Conservation (phyloP, 2,113 vertebrate species). For the Acanthisitta chloris region DNA sequence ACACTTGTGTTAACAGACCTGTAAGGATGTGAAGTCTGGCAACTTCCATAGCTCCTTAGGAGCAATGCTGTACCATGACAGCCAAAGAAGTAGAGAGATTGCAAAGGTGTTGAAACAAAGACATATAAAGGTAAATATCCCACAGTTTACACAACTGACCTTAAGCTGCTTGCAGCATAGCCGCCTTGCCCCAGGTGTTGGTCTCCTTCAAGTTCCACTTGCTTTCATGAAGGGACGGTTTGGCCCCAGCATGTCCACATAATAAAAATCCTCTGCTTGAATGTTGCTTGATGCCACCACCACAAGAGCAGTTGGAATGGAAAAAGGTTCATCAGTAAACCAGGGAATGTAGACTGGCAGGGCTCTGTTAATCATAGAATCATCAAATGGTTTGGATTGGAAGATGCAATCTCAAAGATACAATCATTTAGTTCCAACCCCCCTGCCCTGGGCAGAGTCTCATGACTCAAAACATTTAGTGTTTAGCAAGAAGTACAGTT, state of each 20-base stretch:
- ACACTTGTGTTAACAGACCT: not conserved
- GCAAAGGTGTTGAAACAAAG: not conserved
- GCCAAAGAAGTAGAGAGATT: not conserved
- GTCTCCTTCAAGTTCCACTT: not conserved
- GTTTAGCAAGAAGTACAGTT: not conserved
- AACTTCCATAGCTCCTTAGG: not conserved
- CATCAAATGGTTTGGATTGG: not conserved
- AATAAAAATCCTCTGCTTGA: not conserved
- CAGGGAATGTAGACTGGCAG: not conserved
- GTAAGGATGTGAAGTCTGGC: not conserved
- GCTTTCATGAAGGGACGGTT: not conserved
- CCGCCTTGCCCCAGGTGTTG: not conserved
- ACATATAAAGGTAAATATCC: not conserved
- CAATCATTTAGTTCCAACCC: not conserved
- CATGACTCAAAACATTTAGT: not conserved
- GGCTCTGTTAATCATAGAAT: not conserved
- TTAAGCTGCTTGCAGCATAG: not conserved
- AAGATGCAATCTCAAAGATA: not conserved
- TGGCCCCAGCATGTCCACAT: not conserved
- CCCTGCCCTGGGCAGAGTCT: not conserved
- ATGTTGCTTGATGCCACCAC: not conserved
- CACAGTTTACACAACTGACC: not conserved
- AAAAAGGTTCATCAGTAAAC: not conserved
- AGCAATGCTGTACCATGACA: not conserved
- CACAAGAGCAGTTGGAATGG: not conserved